A percentile compares a stretch with the other conserved stretches of the same genome.
Evolutionary conservation across 2,888 invertebrate species (phyloP).

Genomic region (Selenia dentaria): DNA sequence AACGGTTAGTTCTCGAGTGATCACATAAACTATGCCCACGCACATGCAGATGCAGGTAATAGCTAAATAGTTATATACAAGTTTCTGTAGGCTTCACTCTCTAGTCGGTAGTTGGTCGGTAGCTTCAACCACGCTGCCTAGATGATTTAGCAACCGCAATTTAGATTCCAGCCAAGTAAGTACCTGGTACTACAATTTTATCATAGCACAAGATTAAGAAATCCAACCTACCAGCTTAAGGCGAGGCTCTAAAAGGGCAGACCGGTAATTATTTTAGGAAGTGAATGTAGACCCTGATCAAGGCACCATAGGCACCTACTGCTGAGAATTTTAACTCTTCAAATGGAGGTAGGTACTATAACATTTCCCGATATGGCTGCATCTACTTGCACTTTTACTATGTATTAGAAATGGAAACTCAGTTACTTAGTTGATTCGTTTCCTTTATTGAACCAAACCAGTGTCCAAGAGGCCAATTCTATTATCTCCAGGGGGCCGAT

Average conservation of each 20-base stretch:
- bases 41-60: too few relatives aligned
- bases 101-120: neutral
- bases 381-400: conserved; percentile 4
- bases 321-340: neutral
- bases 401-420: neutral
- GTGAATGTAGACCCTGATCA: conserved; percentile 30
- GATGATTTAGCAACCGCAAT: conserved; percentile 45
- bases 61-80: too few relatives aligned
- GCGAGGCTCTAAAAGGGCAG: conserved; percentile 38
- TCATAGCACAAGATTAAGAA: conserved; percentile 24
- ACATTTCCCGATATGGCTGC: neutral
- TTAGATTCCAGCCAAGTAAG: conserved; percentile 38
- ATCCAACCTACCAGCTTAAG: conserved; percentile 8
- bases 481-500: too few relatives aligned
- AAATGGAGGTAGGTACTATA: neutral
- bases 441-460: too few relatives aligned
- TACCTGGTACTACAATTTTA: conserved; percentile 26
- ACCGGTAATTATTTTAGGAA: conserved; percentile 42
- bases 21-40: too few relatives aligned
- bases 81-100: too few relatives aligned
- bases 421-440: too few relatives aligned
- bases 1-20: too few relatives aligned
- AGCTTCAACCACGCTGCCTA: too few relatives aligned
- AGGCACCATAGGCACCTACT: conserved; percentile 7
- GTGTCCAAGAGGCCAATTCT: too few relatives aligned